Evolutionary conservation across 2,113 vertebrate species (phyloP).

Genomic region (Brachypodius melanocephalos): DNA sequence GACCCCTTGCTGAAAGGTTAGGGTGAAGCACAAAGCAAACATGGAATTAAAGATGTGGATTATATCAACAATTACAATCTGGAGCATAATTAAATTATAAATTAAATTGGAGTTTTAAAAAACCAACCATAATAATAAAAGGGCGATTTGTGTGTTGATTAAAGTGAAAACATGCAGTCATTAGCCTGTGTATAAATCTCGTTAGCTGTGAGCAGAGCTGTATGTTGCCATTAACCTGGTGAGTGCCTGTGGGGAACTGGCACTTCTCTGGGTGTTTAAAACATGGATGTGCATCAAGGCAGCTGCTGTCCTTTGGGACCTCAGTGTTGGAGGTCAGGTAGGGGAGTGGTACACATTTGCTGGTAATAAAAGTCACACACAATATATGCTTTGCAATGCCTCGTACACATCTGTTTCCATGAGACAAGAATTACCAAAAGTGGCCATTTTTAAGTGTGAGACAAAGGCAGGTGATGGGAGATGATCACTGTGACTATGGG

Average conservation of each 20-base stretch:
- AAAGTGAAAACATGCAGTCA: conserved; percentile 69
- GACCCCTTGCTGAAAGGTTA: neutral
- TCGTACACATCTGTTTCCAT: neutral
- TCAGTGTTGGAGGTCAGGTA: neutral
- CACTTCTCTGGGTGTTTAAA: neutral
- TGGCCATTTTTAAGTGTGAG: neutral
- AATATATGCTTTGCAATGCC: neutral
- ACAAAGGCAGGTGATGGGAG: neutral
- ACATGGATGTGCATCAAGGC: neutral
- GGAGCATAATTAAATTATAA: conserved; percentile 70
- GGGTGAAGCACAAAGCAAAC: neutral
- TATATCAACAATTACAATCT: conserved; percentile 60
- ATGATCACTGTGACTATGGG: neutral
- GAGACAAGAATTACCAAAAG: neutral
- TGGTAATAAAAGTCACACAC: neutral
- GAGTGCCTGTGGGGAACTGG: conserved; percentile 3
- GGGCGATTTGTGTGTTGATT: conserved; percentile 59
- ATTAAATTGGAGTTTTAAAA: conserved; percentile 57
- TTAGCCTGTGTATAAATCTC: conserved; percentile 68
- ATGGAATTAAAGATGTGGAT: conserved; percentile 34
- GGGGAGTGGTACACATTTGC: neutral
- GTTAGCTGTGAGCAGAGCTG: conserved; percentile 49
- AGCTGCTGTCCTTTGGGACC: neutral
- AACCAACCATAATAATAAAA: conserved; percentile 47
- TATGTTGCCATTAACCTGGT: conserved; percentile 51